Conservation (phyloP, 2,888 invertebrate genomes). For the Polydrusus cervinus region DNA sequence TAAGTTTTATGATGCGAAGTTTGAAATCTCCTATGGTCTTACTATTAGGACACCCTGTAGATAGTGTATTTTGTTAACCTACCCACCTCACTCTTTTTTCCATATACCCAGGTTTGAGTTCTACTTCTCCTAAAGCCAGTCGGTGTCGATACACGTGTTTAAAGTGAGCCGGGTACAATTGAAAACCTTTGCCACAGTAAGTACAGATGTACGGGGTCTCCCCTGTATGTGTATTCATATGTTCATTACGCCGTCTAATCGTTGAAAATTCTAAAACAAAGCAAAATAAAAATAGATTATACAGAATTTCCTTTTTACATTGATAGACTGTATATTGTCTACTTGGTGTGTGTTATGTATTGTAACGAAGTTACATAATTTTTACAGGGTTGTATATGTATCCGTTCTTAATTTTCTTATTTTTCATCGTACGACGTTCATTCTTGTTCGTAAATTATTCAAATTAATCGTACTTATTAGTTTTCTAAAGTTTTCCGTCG, state of each 20-base stretch:
- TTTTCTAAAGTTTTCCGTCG: too few species aligned
- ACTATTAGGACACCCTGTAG: not conserved
- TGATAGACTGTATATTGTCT: too few species aligned
- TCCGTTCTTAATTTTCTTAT: too few species aligned
- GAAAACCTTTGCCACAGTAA: conserved; percentile 57
- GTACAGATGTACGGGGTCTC: conserved; percentile 57
- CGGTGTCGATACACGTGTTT: conserved; percentile 56
- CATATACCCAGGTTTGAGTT: conserved; percentile 57
- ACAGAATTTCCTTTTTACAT: too few species aligned
- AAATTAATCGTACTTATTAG: too few species aligned
- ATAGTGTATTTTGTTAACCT: not conserved
- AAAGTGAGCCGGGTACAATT: conserved; percentile 54
- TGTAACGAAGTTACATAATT: too few species aligned
- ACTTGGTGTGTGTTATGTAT: too few species aligned
- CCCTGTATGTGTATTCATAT: conserved; percentile 57
- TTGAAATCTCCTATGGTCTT: too few species aligned
- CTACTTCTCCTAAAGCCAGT: conserved; percentile 53
- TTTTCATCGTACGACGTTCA: too few species aligned
- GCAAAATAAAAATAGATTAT: not conserved
- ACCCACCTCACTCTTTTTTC: conserved; percentile 56
- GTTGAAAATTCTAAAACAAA: conserved; percentile 53
- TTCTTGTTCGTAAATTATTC: too few species aligned
- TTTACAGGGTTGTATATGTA: too few species aligned
- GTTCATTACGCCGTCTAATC: conserved; percentile 56
- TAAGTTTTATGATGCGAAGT: too few species aligned